phyloP scores from a whole-genome alignment of 2,113 vertebrate species.

The Psilopsiagon aurifrons region DNA sequence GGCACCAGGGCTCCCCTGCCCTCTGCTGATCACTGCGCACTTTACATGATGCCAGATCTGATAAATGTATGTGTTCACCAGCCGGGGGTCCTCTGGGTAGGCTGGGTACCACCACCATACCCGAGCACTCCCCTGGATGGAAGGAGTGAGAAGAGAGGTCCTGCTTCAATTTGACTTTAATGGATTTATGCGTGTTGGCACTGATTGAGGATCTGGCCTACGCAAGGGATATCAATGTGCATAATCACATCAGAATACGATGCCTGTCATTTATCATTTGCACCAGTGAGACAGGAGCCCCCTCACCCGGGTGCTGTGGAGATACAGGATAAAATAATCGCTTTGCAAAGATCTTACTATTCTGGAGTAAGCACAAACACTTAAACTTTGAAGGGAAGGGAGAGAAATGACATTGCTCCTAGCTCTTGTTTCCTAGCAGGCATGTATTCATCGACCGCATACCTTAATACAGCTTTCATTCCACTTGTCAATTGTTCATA shows the following conservation, averaged over 20 bases:
- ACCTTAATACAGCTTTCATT: constrained; percentile 46
- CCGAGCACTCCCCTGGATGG: not conserved
- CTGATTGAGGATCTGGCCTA: constrained; percentile 1
- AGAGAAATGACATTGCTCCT: not conserved
- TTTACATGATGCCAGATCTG: fast-evolving
- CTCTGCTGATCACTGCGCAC: not conserved
- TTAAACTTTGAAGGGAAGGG: not conserved
- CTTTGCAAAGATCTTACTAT: not conserved
- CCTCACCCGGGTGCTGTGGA: fast-evolving
- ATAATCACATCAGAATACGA: not conserved
- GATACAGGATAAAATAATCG: not conserved
- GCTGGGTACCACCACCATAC: not conserved
- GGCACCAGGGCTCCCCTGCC: not conserved
- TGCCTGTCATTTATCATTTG: constrained; percentile 3
- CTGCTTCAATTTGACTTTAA: not conserved
- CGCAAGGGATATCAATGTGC: not conserved
- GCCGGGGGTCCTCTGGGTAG: fast-evolving
- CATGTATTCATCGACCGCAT: not conserved
- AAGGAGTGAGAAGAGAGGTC: not conserved
- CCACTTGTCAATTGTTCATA: constrained; percentile 36
- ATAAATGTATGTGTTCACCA: not conserved
- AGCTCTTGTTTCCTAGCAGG: constrained; percentile 3
- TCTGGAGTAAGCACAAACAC: not conserved
- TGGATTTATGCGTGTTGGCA: not conserved
- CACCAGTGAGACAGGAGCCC: not conserved